Conservation (phyloP, 2,888 invertebrate species). For the Latrodectus elegans region DNA sequence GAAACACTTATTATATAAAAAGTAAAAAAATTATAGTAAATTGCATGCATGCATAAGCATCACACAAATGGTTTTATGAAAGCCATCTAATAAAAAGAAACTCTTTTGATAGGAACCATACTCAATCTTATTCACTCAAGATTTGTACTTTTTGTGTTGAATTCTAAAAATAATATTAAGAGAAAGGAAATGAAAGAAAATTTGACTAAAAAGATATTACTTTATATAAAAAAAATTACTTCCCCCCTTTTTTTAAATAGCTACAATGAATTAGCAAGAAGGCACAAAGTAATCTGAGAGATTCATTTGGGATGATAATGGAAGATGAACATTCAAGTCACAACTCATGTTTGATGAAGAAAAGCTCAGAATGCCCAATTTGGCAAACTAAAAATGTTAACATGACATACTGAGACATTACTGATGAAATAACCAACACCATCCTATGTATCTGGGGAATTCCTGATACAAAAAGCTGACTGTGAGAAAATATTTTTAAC, state of each 20-base stretch:
- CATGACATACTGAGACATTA: background rate
- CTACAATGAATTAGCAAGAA: slow-evolving; percentile 35
- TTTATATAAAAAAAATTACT: slow-evolving; percentile 16
- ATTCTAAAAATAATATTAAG: slow-evolving; percentile 1
- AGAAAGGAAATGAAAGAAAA: background rate
- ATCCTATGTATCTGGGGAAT: no score
- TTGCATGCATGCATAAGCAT: no score
- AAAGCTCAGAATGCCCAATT: slow-evolving; percentile 43
- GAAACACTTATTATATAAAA: no score
- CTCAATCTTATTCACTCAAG: no score
- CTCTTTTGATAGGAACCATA: no score
- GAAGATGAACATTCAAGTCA: slow-evolving; percentile 32
- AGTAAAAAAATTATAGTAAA: no score
- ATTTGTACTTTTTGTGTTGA: background rate
- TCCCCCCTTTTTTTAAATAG: background rate
- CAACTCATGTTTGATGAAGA: slow-evolving; percentile 22
- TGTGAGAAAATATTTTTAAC: no score
- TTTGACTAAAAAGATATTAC: slow-evolving; percentile 3
- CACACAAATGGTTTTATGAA: no score
- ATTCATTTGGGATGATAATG: slow-evolving; percentile 55
- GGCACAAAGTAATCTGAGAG: slow-evolving; percentile 63
- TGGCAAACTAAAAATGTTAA: background rate
- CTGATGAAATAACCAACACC: background rate
- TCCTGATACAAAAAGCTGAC: no score
- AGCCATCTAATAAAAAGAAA: no score